Percentiles rank a stretch among this genome's conserved stretches.
Conservation (phyloP, 2,113 vertebrate species). For the Otis tarda region DNA sequence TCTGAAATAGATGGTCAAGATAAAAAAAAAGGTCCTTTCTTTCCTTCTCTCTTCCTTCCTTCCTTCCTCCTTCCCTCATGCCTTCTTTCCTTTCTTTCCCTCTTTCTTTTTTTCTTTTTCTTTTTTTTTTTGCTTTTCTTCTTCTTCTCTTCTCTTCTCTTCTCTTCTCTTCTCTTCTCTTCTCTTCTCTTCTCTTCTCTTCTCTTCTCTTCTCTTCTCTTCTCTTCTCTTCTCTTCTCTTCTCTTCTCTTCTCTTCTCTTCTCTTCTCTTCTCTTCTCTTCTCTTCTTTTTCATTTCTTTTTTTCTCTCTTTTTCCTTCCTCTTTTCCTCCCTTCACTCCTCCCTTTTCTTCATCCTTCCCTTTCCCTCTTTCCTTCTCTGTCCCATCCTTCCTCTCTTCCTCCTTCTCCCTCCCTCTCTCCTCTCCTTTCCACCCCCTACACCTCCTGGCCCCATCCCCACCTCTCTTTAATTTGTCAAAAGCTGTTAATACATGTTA, state of each 20-base stretch:
- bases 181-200: too few relatives aligned
- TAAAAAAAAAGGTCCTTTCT: not conserved
- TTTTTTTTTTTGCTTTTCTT: too few relatives aligned
- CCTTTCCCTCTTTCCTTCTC: not conserved
- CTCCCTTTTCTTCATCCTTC: too few relatives aligned
- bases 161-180: too few relatives aligned
- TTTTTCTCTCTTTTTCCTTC: too few relatives aligned
- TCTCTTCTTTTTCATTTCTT: accelerated
- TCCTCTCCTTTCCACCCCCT: not conserved
- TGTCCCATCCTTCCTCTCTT: not conserved
- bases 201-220: too few relatives aligned
- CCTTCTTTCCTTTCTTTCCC: too few relatives aligned
- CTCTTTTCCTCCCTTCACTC: not conserved
- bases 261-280: accelerated
- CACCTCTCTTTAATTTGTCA: not conserved
- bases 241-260: not conserved
- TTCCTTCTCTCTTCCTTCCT: too few relatives aligned
- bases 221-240: not conserved
- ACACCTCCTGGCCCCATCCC: too few relatives aligned
- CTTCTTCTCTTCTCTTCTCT: too few relatives aligned
- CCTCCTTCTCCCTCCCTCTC: not conserved
- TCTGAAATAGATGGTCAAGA: not conserved
- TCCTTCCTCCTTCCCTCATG: too few relatives aligned
- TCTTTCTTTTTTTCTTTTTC: accelerated
- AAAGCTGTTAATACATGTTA: not conserved